Base-by-base conservation (phyloP, 2,113 vertebrate genomes). In the Spilogale gracilis region DNA sequence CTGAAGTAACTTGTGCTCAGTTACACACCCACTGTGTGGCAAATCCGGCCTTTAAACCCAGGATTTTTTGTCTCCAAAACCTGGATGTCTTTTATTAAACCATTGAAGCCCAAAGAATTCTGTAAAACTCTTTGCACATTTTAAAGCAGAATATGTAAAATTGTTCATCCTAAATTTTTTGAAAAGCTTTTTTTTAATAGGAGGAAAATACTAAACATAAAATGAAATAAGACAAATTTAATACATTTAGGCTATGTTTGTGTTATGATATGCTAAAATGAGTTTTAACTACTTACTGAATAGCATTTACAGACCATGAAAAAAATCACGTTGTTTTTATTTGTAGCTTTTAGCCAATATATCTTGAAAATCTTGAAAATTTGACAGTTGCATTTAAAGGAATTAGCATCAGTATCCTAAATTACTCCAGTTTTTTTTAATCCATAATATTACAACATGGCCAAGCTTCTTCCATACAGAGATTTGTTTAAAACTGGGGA, bases 201-300 rank as follows among this genome's bases (percentile, higher is more conserved):
- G 16, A 63, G 78, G 56, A 38, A 82, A 74, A 61, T 88, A 86
- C 32, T 79, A 48, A 71, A 30, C n/a, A 88, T 79, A 89, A 69
- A 69, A 67, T 95, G 60, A 82, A 92, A 78, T 92, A 83, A 69
- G 52, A 45, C 84, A 20, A 92, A 82, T 56, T 83, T 89, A 52
- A 60, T 84, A 54, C 4, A n/a, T 45, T 67, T 69, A 84, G 45
- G 25, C 5, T 54, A 38, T 65, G 48, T 91, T 93, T 80, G 3
- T 61, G 45, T 71, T 84, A 30, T 71, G 52, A 69, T 78, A 67
- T 82, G 7, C 65, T 74, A 52, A 74, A 80, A 63, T 79, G 81
- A 69, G 32, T 76, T 83, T 93, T 93, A 82, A 67, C 23, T 52
- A n/a, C 12, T 80, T 56, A 43, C 54, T 87, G 25, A 69, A 38